Conservation (phyloP, 2,113 vertebrate genomes). For the Ia io region DNA sequence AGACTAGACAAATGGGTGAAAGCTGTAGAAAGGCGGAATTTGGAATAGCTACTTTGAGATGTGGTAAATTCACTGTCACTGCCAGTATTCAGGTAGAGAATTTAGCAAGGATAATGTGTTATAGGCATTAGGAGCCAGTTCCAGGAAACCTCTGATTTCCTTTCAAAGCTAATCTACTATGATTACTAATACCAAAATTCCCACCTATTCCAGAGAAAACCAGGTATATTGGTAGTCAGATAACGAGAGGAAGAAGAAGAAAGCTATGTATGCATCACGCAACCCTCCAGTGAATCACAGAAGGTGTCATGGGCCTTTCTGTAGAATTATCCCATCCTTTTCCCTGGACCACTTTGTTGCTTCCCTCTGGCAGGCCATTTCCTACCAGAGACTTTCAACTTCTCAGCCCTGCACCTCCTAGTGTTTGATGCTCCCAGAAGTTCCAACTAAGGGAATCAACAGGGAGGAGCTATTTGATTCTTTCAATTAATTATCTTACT, state of each 20-base stretch:
- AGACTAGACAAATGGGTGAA: background rate
- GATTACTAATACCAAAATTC: background rate
- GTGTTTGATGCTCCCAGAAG: background rate
- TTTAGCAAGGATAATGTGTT: background rate
- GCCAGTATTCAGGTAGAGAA: background rate
- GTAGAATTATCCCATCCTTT: background rate
- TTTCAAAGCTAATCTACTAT: background rate
- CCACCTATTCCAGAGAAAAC: background rate
- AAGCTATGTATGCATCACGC: background rate
- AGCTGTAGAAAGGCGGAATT: background rate
- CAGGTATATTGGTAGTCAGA: background rate
- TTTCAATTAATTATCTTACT: background rate
- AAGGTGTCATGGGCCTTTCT: background rate
- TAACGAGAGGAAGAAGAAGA: background rate
- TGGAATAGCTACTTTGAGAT: background rate
- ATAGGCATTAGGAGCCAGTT: background rate
- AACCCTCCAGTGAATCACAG: too few species aligned
- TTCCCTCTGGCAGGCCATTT: background rate
- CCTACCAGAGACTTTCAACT: background rate
- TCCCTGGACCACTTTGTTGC: background rate
- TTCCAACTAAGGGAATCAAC: background rate
- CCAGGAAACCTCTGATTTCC: background rate
- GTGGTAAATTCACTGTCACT: background rate
- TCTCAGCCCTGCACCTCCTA: background rate
- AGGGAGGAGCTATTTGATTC: background rate